Conservation (phyloP, 2,797 vertebrate species). For the Melanotaenia boesemani region DNA sequence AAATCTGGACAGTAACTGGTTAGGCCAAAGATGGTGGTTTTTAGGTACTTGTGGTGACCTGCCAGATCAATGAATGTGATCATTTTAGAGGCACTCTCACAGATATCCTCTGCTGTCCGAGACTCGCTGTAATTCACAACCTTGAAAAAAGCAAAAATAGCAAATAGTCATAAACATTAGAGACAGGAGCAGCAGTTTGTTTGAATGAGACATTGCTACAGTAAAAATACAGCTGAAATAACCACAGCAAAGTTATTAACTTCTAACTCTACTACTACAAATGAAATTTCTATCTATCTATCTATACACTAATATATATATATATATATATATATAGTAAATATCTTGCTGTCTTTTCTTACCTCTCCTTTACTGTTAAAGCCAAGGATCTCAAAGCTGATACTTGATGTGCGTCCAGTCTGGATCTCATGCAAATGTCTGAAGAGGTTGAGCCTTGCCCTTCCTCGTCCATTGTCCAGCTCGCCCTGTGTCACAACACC, state of each 20-base stretch:
- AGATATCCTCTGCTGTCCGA: conserved; percentile 96
- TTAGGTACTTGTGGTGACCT: conserved; percentile 98
- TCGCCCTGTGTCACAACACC: conserved; percentile 98
- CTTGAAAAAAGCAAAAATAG: conserved; percentile 66
- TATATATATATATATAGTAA: too few species aligned
- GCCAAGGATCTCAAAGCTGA: conserved; percentile 98
- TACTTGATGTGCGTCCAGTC: conserved; percentile 95
- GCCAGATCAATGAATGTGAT: conserved; percentile 99
- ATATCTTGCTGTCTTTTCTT: conserved; percentile 35
- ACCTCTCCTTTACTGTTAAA: conserved; percentile 99
- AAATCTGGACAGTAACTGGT: conserved; percentile 99
- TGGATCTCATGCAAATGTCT: conserved; percentile 98
- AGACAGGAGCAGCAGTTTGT: background rate
- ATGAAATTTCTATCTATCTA: too few species aligned
- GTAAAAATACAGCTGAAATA: too few species aligned
- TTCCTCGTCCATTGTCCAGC: conserved; percentile 95
- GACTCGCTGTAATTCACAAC: conserved; percentile 99
- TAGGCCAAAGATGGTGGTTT: conserved; percentile 98
- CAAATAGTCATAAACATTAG: background rate
- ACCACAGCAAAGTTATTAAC: background rate
- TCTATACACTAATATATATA: too few species aligned
- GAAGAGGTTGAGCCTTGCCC: conserved; percentile 97
- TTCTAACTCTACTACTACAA: too few species aligned
- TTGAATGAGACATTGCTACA: background rate
- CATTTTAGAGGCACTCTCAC: conserved; percentile 98